Base-by-base conservation (phyloP, 2,113 vertebrate genomes). In the Excalfactoria chinensis region DNA sequence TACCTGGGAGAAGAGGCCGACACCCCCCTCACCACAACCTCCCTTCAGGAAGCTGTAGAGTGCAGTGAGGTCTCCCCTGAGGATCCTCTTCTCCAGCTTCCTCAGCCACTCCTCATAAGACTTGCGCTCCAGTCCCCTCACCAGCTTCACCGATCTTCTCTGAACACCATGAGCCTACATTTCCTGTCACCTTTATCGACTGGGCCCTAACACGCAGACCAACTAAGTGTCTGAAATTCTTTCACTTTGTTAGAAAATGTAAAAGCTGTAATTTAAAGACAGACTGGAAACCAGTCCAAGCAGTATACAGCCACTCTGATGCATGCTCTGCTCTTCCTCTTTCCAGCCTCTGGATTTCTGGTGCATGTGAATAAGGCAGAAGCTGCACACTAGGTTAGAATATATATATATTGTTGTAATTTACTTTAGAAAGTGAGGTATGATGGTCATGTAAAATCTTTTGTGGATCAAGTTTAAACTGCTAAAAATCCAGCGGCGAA, bases 401-500 rank as follows among this genome's bases (percentile, higher is more conserved):
- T n/a, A n/a, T n/a, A n/a, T n/a, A 28, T 4, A n/a, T 37, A 70
- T 64, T 68, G 64, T 44, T 19, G 9, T 19, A 70, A 70, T 71
- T 90, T 64, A 81, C 32, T 32, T 79, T 35, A 67, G 64, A 89
- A 95, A 76, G 72, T 44, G 43, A 89, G 41, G 51, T 68, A 70
- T 80, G 72, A 64, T 60, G 84, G 69, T 84, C 0, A 95, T 46
- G 64, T 86, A 78, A 94, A 94, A 93, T 35, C 48, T 71, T 77
- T 19, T 2, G 0, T 88, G 88, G 86, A 93, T 64, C 46, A 41
- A 23, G 60, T 84, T 78, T 85, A 85, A 93, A 67, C 43, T 44
- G 60, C 64, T 88, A 89, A 71, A 95, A 94, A 94, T 68, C 80
- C 94, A 92, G 5, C 68, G 69, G 64, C 48, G 76, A 70, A 72